Evolutionary conservation across 2,797 vertebrate genomes (phyloP).

Genomic region (Thamnophis elegans): DNA sequence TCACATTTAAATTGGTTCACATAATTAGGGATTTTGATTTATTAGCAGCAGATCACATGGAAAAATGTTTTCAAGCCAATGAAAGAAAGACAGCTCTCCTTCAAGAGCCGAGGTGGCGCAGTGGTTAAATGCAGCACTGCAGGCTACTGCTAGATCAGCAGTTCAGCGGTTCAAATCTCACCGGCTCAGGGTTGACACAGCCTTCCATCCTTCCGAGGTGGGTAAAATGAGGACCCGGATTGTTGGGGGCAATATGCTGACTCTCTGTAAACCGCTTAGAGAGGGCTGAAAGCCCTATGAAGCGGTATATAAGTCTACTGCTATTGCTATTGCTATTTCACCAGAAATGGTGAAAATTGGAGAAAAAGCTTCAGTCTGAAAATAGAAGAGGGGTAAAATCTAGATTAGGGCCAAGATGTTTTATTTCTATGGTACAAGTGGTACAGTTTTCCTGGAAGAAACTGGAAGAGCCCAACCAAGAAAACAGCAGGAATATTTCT

Average conservation of each 20-base stretch:
- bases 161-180: too few relatives aligned
- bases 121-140: too few relatives aligned
- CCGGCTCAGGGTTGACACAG: too few relatives aligned
- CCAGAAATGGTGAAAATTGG: background rate
- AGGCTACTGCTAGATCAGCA: too few relatives aligned
- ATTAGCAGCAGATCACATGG: background rate
- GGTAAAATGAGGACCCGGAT: too few relatives aligned
- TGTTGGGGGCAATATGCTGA: too few relatives aligned
- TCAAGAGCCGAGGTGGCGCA: too few relatives aligned
- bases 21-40: background rate
- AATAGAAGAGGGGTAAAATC: background rate
- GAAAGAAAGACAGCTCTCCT: background rate
- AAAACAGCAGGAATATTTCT: background rate
- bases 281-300: too few relatives aligned
- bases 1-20: background rate
- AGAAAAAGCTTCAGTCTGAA: background rate
- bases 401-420: background rate
- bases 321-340: too few relatives aligned
- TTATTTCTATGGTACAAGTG: background rate
- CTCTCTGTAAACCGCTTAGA: too few relatives aligned
- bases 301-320: too few relatives aligned
- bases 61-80: background rate
- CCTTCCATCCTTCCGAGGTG: too few relatives aligned
- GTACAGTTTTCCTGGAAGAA: background rate
- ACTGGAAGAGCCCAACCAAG: background rate